phyloP scores from a whole-genome alignment of 2,113 vertebrate species.

The Seriola dumerili region DNA sequence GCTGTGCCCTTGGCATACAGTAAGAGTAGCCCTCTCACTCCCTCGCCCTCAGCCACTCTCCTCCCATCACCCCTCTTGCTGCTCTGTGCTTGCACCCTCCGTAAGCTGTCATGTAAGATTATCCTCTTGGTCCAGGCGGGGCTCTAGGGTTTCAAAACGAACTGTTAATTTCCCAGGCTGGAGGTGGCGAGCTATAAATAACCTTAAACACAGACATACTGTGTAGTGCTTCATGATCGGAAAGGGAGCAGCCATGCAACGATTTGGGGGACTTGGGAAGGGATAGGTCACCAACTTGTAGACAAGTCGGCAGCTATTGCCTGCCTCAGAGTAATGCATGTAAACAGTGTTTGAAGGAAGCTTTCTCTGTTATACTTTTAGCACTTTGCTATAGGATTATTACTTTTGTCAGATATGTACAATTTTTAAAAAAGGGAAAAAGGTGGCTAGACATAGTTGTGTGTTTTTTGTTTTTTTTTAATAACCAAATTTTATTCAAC shows the following conservation, averaged over 20 bases:
- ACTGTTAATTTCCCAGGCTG: conserved; percentile 83
- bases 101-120: conserved; percentile 83
- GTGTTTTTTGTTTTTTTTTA: too few relatives aligned
- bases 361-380: neutral
- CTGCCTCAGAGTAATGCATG: neutral
- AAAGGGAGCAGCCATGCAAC: conserved; percentile 24
- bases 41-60: conserved; percentile 17
- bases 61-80: conserved; percentile 59
- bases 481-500: too few relatives aligned
- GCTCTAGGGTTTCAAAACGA: conserved; percentile 84
- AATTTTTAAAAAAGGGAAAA: too few relatives aligned
- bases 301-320: neutral
- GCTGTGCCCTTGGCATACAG: conserved; percentile 28
- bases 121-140: conserved; percentile 78
- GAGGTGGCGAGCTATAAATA: conserved; percentile 80
- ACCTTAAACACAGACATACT: conserved; percentile 59
- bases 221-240: conserved; percentile 49
- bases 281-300: conserved; percentile 1
- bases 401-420: neutral
- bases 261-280: conserved; percentile 23
- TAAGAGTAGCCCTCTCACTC: conserved; percentile 39
- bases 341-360: neutral
- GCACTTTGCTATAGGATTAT: neutral
- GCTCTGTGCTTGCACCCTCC: conserved; percentile 65
- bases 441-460: too few relatives aligned